Conservation (phyloP, 2,888 invertebrate species). For the Oeneis ivallda region DNA sequence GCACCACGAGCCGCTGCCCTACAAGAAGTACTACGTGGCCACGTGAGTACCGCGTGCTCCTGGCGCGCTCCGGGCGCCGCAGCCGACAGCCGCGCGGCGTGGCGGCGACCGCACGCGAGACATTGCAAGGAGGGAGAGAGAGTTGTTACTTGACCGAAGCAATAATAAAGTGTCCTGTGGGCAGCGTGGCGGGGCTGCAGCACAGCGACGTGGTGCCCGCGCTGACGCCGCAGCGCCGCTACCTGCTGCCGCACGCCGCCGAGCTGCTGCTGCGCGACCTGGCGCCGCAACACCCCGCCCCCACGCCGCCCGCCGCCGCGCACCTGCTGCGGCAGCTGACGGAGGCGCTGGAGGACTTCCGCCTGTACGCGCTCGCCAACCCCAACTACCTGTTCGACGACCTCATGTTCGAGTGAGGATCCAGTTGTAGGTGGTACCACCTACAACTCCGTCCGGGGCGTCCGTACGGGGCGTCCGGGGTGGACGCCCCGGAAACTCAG, state of each 20-base stretch:
- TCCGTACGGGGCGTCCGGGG: no score
- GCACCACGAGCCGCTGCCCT: slow-evolving; percentile 41
- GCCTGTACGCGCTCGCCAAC: slow-evolving; percentile 43
- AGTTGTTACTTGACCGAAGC: no score
- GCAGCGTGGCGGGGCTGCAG: slow-evolving; percentile 47
- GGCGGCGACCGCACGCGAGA: slow-evolving; percentile 53
- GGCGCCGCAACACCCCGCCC: slow-evolving; percentile 26
- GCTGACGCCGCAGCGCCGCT: slow-evolving; percentile 62
- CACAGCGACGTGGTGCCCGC: slow-evolving; percentile 50
- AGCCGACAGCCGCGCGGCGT: slow-evolving; percentile 49
- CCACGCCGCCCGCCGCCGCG: slow-evolving; percentile 12
- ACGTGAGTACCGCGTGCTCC: slow-evolving; percentile 58
- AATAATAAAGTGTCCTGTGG: no score
- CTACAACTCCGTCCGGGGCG: no score
- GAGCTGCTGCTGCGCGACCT: slow-evolving; percentile 49
- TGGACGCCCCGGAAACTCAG: no score
- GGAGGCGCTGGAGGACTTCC: slow-evolving; percentile 32
- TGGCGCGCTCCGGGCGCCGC: no score
- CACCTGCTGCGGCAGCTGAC: slow-evolving; percentile 28
- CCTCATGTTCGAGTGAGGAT: slow-evolving; percentile 44
- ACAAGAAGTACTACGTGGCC: slow-evolving; percentile 62
- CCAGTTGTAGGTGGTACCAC: no score
- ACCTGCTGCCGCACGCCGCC: slow-evolving; percentile 57
- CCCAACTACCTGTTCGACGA: slow-evolving; percentile 59
- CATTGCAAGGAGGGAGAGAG: no score